Percentiles rank a stretch among this genome's conserved stretches.
These are phyloP conservation scores for Patella vulgata DNA, from an alignment of 1,140 invertebrate species.

Conservation along the genomic window DNA sequence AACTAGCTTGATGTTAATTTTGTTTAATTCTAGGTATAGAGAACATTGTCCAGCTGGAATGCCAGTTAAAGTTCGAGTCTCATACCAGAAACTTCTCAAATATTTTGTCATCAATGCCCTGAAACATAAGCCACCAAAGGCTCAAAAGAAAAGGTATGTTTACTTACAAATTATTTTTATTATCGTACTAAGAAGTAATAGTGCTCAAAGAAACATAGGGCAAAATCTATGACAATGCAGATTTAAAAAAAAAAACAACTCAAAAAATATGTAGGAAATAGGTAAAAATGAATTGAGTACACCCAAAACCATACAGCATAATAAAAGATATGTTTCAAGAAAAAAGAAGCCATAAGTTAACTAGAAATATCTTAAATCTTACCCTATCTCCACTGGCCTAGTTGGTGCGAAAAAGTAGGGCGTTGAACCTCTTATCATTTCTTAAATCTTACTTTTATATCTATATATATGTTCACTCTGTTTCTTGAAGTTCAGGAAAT, in stretches of 20 bases:
- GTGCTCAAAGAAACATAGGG: not conserved
- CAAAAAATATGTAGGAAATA: not conserved
- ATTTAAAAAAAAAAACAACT: not conserved
- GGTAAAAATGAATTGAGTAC: too few species aligned
- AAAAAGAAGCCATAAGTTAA: too few species aligned
- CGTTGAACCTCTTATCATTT: too few species aligned
- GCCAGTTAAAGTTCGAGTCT: conserved; percentile 98
- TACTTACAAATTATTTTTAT: not conserved
- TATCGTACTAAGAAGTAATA: not conserved
- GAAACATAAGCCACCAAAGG: conserved; percentile 96
- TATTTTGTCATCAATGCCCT: conserved; percentile 98
- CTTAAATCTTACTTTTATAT: too few species aligned
- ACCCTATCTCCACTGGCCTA: too few species aligned
- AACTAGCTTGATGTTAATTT: too few species aligned
- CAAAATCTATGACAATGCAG: not conserved
- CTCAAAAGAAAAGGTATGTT: conserved; percentile 92
- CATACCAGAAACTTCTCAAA: conserved; percentile 98
- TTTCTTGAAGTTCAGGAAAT: too few species aligned
- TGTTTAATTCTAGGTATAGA: conserved; percentile 69
- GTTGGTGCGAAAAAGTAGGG: too few species aligned
- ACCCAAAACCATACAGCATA: too few species aligned
- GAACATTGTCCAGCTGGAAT: conserved; percentile 99
- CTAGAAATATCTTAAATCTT: too few species aligned
- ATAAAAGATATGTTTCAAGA: too few species aligned
- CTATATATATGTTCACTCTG: too few species aligned